Base-by-base conservation (phyloP, 1,140 invertebrate genomes). In the Drosophila biarmipes region DNA sequence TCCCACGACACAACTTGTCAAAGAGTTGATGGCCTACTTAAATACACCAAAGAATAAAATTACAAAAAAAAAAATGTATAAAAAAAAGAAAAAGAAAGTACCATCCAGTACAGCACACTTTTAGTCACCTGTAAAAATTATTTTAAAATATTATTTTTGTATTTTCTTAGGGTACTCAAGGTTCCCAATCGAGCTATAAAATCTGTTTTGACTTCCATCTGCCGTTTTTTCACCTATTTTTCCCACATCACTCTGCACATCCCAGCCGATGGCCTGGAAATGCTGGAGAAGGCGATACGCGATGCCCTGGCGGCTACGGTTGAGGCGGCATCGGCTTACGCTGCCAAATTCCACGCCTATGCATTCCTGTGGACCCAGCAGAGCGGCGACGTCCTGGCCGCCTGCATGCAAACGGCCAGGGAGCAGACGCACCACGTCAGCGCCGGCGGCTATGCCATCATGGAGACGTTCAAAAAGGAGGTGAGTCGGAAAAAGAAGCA, bases 381-480 rank as follows among this genome's bases (percentile, higher is more conserved):
- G 31, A 66, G 68, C 24, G 53, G 73, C 51, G 81, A 76, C 21
- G 86, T 90, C 1, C 52, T 90, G 17, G 62, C 73, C 10, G 67
- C 74, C 45, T 78, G 77, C 56, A 72, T 87, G 66, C 67, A 68
- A 51, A 64, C 40, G 35, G 86, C 80, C 6, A 55, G 75, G 31
- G 79, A 78, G 21, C 84, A 81, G 51, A 73, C 90, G 42, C 71
- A 58, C 34, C 78, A 85, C 38, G 78, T 67, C 48, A 72, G 72
- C 27, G 78, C 59, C 34, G 64, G 64, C 2, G 90, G 90, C 61
- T 90, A 80, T 78, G 84, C 84, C 78, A 91, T 91, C 57, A 89
- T 91, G 84, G 90, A 91, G 63, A 80, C 84, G 42, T 90, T 91
- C 43, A 91, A 91, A 73, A 91, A 80, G 67, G 90, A 91, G 90